A percentile compares a stretch with the other conserved stretches of the same genome.
phyloP scores from a whole-genome alignment of 1,140 invertebrate genomes.

The Drosophila athabasca region DNA sequence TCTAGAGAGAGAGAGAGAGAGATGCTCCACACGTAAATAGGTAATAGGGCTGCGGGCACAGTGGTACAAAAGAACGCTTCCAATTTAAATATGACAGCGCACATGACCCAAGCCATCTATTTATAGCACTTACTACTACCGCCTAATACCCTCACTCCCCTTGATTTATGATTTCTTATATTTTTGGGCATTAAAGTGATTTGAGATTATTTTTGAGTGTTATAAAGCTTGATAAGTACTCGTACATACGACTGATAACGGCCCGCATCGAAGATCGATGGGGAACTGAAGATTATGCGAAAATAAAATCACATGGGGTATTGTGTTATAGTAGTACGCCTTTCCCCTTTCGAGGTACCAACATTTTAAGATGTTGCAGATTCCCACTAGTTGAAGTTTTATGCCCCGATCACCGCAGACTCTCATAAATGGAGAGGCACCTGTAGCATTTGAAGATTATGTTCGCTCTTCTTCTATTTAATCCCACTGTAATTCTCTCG shows the following conservation, averaged over 20 bases:
- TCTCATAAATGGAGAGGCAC: too few relatives aligned
- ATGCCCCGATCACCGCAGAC: too few relatives aligned
- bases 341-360: too few relatives aligned
- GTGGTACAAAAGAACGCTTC: conserved; percentile 17
- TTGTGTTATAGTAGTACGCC: too few relatives aligned
- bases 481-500: conserved; percentile 19
- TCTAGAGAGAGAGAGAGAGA: background rate
- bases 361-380: too few relatives aligned
- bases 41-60: conserved; percentile 60
- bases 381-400: too few relatives aligned
- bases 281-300: background rate
- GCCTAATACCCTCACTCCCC: conserved; percentile 14
- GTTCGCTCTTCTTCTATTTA: conserved; percentile 11
- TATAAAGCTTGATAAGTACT: conserved; percentile 19
- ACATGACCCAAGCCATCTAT: conserved; percentile 29
- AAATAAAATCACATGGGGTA: background rate
- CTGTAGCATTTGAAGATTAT: conserved; percentile 2
- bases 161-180: conserved; percentile 23
- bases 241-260: conserved; percentile 26
- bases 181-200: conserved; percentile 29
- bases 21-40: conserved; percentile 45
- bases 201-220: conserved; percentile 26
- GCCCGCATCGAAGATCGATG: conserved; percentile 29
- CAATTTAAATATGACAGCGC: conserved; percentile 35
- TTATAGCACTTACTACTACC: conserved; percentile 43